Percentiles rank a stretch among this genome's conserved stretches.
These are phyloP conservation scores for Allolobophora icterica DNA, from an alignment of 2,888 invertebrate genomes.

Conservation along the genomic window DNA sequence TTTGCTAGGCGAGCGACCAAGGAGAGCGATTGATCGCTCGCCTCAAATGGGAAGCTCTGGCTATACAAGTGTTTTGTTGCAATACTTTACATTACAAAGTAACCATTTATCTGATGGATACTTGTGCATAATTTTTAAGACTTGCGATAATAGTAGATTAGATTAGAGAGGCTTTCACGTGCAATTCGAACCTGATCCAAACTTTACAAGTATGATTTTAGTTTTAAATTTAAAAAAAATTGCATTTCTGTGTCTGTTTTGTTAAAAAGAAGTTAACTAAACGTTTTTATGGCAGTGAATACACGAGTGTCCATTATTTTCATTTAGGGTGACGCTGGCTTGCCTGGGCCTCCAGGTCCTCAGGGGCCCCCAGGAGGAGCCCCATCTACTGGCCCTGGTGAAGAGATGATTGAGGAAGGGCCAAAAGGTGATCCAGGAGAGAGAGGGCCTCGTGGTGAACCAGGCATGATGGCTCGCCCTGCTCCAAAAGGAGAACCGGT, in stretches of 20 bases:
- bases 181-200: not conserved
- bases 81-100: too few species aligned
- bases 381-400: slow-evolving; percentile 5
- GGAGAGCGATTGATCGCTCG: too few species aligned
- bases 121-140: too few species aligned
- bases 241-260: not conserved
- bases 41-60: too few species aligned
- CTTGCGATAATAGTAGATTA: not conserved
- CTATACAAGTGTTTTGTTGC: too few species aligned
- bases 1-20: too few species aligned
- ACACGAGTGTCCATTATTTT: not conserved
- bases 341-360: slow-evolving; percentile 58
- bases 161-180: not conserved
- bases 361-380: slow-evolving; percentile 50
- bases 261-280: not conserved
- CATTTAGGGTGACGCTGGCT: slow-evolving; percentile 56
- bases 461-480: slow-evolving; percentile 53
- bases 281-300: not conserved
- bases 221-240: not conserved
- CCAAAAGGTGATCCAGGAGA: slow-evolving; percentile 37
- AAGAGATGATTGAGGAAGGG: slow-evolving; percentile 35
- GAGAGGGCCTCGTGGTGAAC: slow-evolving; percentile 37
- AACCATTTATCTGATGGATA: not conserved
- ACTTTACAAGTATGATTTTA: not conserved
- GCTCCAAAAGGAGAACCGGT: slow-evolving; percentile 52